These are phyloP conservation scores for Drosophila gunungcola DNA, from an alignment of 1,140 invertebrate species.

Conservation along the genomic window DNA sequence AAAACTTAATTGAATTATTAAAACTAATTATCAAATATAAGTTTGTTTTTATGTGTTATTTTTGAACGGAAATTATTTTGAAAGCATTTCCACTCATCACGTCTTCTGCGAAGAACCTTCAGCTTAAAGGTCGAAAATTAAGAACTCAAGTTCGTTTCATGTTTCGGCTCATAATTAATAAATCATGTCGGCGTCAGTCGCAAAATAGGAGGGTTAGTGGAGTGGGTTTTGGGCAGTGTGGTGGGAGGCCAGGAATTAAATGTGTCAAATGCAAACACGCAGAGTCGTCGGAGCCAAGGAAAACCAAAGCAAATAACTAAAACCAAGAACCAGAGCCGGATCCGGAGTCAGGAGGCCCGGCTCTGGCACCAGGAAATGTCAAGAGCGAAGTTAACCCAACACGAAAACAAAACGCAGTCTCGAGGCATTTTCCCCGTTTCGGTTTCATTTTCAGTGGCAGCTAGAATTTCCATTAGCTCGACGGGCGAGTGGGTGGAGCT, in stretches of 20 bases:
- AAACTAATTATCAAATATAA: too few species aligned
- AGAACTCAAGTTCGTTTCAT: constrained; percentile 82
- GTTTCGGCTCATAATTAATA: constrained; percentile 75
- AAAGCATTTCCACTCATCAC: background rate
- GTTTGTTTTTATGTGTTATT: too few species aligned
- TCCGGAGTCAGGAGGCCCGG: constrained; percentile 28
- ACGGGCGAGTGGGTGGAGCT: constrained; percentile 17
- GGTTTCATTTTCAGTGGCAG: constrained; percentile 56
- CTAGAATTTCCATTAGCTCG: constrained; percentile 53
- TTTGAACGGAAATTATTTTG: background rate
- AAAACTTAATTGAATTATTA: too few species aligned
- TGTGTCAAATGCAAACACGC: constrained; percentile 82
- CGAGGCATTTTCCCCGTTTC: constrained; percentile 49
- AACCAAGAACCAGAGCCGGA: constrained; percentile 15
- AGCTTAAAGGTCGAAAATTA: constrained; percentile 75
- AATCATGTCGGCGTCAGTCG: constrained; percentile 79
- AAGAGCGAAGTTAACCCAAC: constrained; percentile 74
- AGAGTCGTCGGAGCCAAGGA: constrained; percentile 34
- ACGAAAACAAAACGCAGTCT: constrained; percentile 78
- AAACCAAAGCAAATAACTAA: constrained; percentile 9
- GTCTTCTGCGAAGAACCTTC: constrained; percentile 8
- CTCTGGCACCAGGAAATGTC: constrained; percentile 71
- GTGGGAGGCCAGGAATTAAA: constrained; percentile 59
- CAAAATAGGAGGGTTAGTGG: constrained; percentile 2
- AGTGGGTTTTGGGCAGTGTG: background rate